Base-by-base conservation (phyloP, 30 jellyfish, hydroid and myxozoan genomes). In the Aurelia aurita region DNA sequence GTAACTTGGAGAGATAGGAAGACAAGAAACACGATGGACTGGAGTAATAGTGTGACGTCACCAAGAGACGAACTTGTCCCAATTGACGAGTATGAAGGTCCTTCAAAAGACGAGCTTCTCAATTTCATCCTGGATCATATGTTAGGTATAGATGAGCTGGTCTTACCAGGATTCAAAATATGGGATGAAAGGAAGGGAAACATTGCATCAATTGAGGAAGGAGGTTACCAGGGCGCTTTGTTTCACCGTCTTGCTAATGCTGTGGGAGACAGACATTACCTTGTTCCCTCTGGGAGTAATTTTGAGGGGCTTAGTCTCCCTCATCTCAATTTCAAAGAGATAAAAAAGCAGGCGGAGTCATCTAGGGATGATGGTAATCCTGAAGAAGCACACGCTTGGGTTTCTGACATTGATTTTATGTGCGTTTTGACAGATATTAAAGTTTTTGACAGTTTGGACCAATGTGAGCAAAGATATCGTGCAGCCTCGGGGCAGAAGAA, bases 101-200 rank as follows among this genome's bases (percentile, higher is more conserved):
- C 51, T 5, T 39, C 51, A 39, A 39, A 39, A 39, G 51, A 6
- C 9, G 70, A 58, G 32, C 14, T 26, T 16, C 32, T 58, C 13
- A 12, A 58, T 58, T 58, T 58, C 32, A 26, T 58, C 15, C 32
- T 58, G 3, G 32, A 58, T 58, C 70, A 58, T 58, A 58, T 58
- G 70, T 26, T 58, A 58, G 70, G 70, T 5, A 58, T 58, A 20
- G 70, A 58, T 58, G 70, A 58, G 70, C 70, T 58, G 15, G n/a
- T 58, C 8, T 58, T 58, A 26, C 28, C 70, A 58, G 32, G 32
- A 20, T 58, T 58, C 32, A 20, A 20, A 13, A 6, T 12, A 7
- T 20, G 32, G 70, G 32, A 58, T 13, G 14, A 58, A 58, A 26
- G 28, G 13, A 58, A 20, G 32, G 12, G 32, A 58, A 22, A 58